Evolutionary conservation across 1,140 invertebrate genomes (phyloP).

Genomic region (Eufriesea mexicana): DNA sequence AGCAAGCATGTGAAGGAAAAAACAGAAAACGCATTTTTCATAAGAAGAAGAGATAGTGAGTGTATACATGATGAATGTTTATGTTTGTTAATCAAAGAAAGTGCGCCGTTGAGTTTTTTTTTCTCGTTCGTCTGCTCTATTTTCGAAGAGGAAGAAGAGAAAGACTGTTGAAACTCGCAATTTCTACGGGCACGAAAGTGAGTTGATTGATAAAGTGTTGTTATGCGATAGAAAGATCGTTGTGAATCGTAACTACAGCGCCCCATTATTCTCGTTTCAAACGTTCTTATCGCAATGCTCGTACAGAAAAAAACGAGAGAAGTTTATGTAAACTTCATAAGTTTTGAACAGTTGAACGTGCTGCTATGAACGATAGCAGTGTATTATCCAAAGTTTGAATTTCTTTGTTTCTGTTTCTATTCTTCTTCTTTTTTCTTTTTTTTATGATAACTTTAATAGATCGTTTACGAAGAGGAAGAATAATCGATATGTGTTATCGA

Average conservation of each 20-base stretch:
- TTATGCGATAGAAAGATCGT: conserved; percentile 11
- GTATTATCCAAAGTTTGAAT: conserved; percentile 67
- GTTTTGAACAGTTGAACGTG: conserved; percentile 32
- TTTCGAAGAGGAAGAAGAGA: background rate
- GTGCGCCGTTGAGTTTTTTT: conserved; percentile 10
- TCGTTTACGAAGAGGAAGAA: conserved; percentile 29
- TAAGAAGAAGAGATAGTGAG: conserved; percentile 15
- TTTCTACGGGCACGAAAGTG: conserved; percentile 4
- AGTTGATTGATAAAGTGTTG: conserved; percentile 20
- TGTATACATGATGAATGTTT: conserved; percentile 38
- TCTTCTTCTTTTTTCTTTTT: background rate
- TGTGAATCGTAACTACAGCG: conserved; percentile 22
- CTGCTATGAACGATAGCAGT: conserved; percentile 17
- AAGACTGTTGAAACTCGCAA: background rate
- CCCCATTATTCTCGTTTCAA: conserved; percentile 27
- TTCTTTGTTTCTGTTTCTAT: conserved; percentile 52
- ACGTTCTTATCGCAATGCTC: conserved; percentile 30
- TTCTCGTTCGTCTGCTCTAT: conserved; percentile 9
- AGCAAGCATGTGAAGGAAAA: conserved; percentile 2
- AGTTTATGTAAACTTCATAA: conserved; percentile 15
- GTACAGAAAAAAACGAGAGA: background rate
- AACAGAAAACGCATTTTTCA: background rate
- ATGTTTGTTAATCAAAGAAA: conserved; percentile 30
- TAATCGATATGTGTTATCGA: conserved; percentile 1
- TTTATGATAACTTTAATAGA: conserved; percentile 45